Percentiles rank a stretch among this genome's conserved stretches.
phyloP scores from a whole-genome alignment of 1,140 invertebrate genomes.

The Lordiphosa mommai region DNA sequence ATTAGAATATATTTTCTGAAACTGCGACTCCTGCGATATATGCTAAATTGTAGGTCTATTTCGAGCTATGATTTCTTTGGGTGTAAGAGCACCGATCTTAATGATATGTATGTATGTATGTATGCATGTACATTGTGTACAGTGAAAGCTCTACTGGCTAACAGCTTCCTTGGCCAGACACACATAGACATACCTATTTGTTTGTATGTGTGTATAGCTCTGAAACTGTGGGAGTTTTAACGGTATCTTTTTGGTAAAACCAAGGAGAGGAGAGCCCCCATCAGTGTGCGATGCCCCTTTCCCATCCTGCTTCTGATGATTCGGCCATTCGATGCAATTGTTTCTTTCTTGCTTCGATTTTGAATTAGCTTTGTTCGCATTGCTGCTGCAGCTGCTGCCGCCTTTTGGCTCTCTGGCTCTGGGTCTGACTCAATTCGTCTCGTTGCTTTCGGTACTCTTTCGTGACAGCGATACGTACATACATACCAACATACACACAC shows the following conservation, averaged over 20 bases:
- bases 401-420: constrained; percentile 19
- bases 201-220: too few species aligned
- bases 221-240: background rate
- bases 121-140: background rate
- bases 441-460: constrained; percentile 22
- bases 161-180: background rate
- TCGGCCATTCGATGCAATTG: constrained; percentile 13
- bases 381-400: constrained; percentile 7
- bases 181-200: too few species aligned
- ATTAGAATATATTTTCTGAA: too few species aligned
- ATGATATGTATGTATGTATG: too few species aligned
- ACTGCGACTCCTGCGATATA: too few species aligned
- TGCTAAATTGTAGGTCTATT: too few species aligned
- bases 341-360: constrained; percentile 27
- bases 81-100: too few species aligned
- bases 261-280: too few species aligned
- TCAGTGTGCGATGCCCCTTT: background rate
- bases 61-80: too few species aligned
- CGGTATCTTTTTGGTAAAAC: background rate
- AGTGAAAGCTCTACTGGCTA: too few species aligned
- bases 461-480: constrained; percentile 20
- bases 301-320: background rate
- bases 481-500: background rate
- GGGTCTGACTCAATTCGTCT: constrained; percentile 22
- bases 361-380: constrained; percentile 22